A percentile compares a stretch with the other conserved stretches of the same genome.
These are phyloP conservation scores for Rhagoletis pomonella DNA, from an alignment of 1,140 invertebrate species.

Conservation along the genomic window DNA sequence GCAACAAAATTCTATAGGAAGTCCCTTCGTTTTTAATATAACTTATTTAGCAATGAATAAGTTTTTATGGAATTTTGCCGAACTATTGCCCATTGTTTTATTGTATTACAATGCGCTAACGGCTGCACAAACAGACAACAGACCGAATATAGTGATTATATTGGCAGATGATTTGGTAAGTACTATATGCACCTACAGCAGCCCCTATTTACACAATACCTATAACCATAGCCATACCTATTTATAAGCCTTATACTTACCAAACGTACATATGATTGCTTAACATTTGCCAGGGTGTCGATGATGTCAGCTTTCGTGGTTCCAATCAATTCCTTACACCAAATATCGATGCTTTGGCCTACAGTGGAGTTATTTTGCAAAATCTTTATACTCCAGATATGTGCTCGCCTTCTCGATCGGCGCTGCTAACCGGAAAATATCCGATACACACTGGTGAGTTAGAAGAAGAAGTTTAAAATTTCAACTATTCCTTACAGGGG, in stretches of 20 bases:
- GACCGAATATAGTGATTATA: constrained; percentile 77
- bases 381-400: constrained; percentile 84
- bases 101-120: background rate
- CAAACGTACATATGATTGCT: background rate
- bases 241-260: too few relatives aligned
- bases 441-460: constrained; percentile 83
- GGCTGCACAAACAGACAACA: background rate
- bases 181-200: background rate
- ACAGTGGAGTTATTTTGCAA: constrained; percentile 85
- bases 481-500: too few relatives aligned
- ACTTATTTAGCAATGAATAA: background rate
- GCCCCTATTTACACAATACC: background rate
- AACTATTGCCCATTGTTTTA: background rate
- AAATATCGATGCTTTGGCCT: constrained; percentile 88
- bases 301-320: constrained; percentile 93
- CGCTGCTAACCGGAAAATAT: constrained; percentile 90
- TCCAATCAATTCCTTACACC: constrained; percentile 89
- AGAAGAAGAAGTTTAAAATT: background rate
- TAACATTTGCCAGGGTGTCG: constrained; percentile 83
- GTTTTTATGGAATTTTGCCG: background rate
- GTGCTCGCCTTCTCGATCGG: constrained; percentile 85
- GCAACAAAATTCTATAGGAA: too few relatives aligned
- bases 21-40: too few relatives aligned
- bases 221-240: too few relatives aligned
- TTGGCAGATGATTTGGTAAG: constrained; percentile 79